Conservation (phyloP, 2,888 invertebrate species). For the Drosophila prostipennis region DNA sequence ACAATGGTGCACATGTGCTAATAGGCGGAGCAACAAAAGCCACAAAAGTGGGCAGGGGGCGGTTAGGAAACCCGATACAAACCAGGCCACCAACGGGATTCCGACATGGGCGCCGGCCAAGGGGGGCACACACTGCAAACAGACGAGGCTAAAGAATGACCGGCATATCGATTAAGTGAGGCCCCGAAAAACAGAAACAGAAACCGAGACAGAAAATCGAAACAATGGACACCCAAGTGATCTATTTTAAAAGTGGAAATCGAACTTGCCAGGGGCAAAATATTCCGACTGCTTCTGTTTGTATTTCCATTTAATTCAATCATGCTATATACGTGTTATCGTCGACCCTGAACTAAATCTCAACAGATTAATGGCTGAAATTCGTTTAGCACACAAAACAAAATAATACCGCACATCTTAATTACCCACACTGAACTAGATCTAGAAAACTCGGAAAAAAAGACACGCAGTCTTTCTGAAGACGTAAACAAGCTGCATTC, state of each 20-base stretch:
- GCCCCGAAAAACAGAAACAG: not conserved
- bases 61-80: conserved; percentile 38
- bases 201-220: not conserved
- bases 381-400: conserved; percentile 3
- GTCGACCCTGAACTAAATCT: conserved; percentile 34
- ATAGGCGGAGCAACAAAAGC: conserved; percentile 77
- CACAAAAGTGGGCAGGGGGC: conserved; percentile 26
- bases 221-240: conserved; percentile 26
- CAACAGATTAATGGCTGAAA: conserved; percentile 18
- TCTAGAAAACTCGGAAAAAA: not conserved
- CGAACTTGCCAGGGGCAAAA: conserved; percentile 4
- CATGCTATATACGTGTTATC: not conserved
- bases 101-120: conserved; percentile 9
- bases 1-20: conserved; percentile 53
- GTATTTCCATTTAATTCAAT: conserved; percentile 8
- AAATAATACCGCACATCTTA: not conserved
- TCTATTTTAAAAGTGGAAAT: conserved; percentile 20
- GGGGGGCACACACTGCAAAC: conserved; percentile 15
- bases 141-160: conserved; percentile 20
- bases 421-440: conserved; percentile 3
- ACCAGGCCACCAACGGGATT: conserved; percentile 53
- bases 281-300: not conserved
- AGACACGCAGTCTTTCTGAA: too few relatives aligned
- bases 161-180: conserved; percentile 32
- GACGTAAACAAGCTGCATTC: conserved; percentile 20